A percentile compares a stretch with the other conserved stretches of the same genome.
These are phyloP conservation scores for Eulacestoma nigropectus DNA, from an alignment of 2,113 vertebrate genomes.

Conservation along the genomic window DNA sequence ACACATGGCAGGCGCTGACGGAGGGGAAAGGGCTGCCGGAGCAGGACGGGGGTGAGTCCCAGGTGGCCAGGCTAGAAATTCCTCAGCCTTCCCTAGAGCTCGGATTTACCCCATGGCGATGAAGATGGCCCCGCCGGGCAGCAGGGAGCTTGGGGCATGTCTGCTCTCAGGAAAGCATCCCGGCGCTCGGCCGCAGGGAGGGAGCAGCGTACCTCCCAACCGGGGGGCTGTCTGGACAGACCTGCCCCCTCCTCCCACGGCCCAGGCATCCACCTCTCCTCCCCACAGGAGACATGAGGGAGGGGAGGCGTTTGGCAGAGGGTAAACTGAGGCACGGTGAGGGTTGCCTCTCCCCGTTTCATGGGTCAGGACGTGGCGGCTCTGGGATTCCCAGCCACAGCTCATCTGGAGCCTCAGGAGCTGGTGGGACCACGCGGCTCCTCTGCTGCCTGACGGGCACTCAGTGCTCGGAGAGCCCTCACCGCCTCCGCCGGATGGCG, in stretches of 20 bases:
- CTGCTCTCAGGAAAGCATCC: background rate
- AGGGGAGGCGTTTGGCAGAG: background rate
- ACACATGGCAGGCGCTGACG: background rate
- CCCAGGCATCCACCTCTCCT: background rate
- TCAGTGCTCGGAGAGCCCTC: background rate
- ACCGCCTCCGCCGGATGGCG: background rate
- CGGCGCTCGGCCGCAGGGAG: background rate
- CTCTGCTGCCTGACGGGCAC: background rate
- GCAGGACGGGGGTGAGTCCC: background rate
- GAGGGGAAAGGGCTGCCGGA: background rate
- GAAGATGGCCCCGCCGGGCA: background rate
- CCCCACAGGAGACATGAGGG: too few species aligned
- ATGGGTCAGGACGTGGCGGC: background rate
- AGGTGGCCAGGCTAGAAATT: background rate
- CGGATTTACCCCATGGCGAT: rapidly evolving
- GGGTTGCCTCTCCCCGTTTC: rapidly evolving
- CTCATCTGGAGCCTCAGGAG: background rate
- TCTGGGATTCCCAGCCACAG: background rate
- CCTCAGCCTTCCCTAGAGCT: background rate
- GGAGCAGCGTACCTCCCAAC: rapidly evolving
- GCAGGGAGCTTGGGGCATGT: rapidly evolving
- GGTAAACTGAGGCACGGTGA: background rate
- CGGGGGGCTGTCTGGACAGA: background rate
- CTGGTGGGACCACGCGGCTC: background rate
- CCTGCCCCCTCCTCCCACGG: background rate